These are phyloP conservation scores for Abscondita cerata DNA, from an alignment of 2,888 invertebrate genomes.

Conservation along the genomic window DNA sequence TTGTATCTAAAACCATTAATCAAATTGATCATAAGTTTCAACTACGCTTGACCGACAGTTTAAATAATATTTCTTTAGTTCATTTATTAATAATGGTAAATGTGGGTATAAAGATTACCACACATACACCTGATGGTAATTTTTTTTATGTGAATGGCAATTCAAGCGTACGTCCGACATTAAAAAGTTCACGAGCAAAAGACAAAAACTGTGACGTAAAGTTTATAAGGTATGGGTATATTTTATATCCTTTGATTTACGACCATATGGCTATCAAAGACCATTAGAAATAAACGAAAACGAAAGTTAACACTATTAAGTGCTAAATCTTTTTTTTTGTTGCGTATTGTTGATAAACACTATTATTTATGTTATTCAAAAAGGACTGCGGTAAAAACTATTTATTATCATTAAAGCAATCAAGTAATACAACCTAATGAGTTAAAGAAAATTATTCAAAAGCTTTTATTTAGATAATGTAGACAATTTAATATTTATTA, in stretches of 20 bases:
- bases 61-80: conserved; percentile 28
- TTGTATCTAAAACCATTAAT: conserved; percentile 33
- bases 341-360: neutral
- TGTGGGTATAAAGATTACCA: conserved; percentile 23
- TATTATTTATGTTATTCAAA: neutral
- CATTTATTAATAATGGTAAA: conserved; percentile 30
- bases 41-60: conserved; percentile 31
- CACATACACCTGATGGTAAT: conserved; percentile 23
- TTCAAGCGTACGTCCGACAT: conserved; percentile 6
- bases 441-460: no score
- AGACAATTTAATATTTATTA: no score
- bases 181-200: conserved; percentile 5
- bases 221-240: conserved; percentile 3
- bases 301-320: conserved; percentile 16
- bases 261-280: conserved; percentile 14
- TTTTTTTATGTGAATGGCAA: conserved; percentile 9
- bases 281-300: conserved; percentile 22
- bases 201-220: conserved; percentile 17
- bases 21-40: conserved; percentile 26
- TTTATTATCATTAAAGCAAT: no score
- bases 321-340: conserved; percentile 3
- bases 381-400: neutral
- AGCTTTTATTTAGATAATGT: no score
- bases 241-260: conserved; percentile 19
- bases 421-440: no score